These are phyloP conservation scores for Orthonychiurus folsomi DNA, from an alignment of 2,888 invertebrate species.

Conservation along the genomic window DNA sequence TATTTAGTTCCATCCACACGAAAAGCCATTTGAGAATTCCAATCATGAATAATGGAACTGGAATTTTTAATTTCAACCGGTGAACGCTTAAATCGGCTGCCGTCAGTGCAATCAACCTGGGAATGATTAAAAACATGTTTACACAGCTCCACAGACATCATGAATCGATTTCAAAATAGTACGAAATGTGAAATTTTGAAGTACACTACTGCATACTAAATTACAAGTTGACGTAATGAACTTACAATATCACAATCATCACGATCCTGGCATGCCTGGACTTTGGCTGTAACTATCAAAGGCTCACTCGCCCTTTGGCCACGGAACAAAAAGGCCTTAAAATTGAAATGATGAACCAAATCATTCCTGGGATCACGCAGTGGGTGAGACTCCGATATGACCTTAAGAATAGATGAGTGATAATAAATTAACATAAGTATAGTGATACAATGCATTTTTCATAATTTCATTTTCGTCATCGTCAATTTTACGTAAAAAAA, in stretches of 20 bases:
- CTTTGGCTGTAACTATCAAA: constrained; percentile 37
- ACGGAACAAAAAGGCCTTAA: constrained; percentile 39
- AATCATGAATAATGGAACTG: constrained; percentile 11
- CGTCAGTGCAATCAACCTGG: neutral
- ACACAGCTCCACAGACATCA: too few species aligned
- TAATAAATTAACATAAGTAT: too few species aligned
- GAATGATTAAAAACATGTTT: neutral
- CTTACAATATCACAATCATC: constrained; percentile 23
- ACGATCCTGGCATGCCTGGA: constrained; percentile 37
- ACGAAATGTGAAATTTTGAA: too few species aligned
- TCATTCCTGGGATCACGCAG: constrained; percentile 37
- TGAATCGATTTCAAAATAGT: too few species aligned
- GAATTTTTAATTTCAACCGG: constrained; percentile 14
- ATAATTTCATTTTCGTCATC: too few species aligned
- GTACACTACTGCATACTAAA: too few species aligned
- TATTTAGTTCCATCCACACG: constrained; percentile 36
- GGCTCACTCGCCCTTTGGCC: constrained; percentile 40
- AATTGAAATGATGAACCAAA: constrained; percentile 37
- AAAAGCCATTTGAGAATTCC: constrained; percentile 32
- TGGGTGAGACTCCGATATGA: constrained; percentile 37
- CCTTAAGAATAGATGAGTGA: constrained; percentile 18
- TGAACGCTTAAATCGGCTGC: constrained; percentile 26
- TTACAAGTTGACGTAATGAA: too few species aligned
- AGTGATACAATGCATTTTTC: too few species aligned
- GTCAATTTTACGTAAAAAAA: too few species aligned